A percentile compares a stretch with the other conserved stretches of the same genome.
Conservation (phyloP, 2,113 vertebrate genomes). For the Malurus melanocephalus region DNA sequence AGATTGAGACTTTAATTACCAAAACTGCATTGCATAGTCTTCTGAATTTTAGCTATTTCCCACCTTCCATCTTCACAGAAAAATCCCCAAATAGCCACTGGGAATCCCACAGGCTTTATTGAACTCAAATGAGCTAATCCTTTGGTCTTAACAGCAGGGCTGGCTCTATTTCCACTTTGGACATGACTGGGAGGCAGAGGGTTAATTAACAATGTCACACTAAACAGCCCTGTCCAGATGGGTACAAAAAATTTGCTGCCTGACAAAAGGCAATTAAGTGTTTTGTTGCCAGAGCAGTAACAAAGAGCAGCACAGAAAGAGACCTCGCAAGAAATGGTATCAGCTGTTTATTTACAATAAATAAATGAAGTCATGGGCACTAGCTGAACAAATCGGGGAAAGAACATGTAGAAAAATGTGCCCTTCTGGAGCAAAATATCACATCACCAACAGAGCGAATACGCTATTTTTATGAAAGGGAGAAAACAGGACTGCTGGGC, state of each 20-base stretch:
- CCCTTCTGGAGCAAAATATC: slow-evolving; percentile 28
- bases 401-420: slow-evolving; percentile 26
- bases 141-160: not conserved
- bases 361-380: slow-evolving; percentile 56
- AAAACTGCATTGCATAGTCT: not conserved
- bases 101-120: not conserved
- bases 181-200: not conserved
- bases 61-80: not conserved
- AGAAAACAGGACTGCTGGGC: not conserved
- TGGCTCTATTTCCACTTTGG: not conserved
- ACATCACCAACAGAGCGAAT: not conserved
- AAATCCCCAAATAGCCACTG: not conserved
- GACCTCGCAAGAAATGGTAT: slow-evolving; percentile 44
- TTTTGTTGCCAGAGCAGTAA: slow-evolving; percentile 47
- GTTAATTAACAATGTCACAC: slow-evolving; percentile 40
- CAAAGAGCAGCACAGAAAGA: slow-evolving; percentile 42
- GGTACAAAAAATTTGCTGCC: slow-evolving; percentile 40
- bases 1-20: not conserved
- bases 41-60: not conserved
- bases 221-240: slow-evolving; percentile 9
- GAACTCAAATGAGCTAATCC: not conserved
- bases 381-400: slow-evolving; percentile 37
- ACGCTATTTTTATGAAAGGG: not conserved
- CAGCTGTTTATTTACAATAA: slow-evolving; percentile 65
- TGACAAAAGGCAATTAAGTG: slow-evolving; percentile 46